Conservation (phyloP, 92 coral and sea anemone genomes). For the Zoanthus solanderi region DNA sequence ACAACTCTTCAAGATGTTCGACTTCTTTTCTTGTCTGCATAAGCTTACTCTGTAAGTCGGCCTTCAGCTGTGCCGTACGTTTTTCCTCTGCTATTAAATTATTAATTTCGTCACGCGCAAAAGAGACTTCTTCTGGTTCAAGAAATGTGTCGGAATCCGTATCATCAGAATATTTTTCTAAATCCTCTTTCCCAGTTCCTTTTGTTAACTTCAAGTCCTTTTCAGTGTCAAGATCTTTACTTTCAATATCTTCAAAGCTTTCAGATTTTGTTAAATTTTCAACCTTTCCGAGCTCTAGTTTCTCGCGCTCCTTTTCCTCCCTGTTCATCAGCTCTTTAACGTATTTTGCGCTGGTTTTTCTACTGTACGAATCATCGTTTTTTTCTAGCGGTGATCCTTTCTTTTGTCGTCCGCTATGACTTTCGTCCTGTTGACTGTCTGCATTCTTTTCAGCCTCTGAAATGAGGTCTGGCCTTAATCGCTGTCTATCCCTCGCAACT, state of each 20-base stretch:
- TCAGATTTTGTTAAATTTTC: conserved; percentile 51
- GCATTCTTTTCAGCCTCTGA: conserved; percentile 21
- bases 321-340: conserved; percentile 33
- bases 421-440: conserved; percentile 1
- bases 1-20: conserved; percentile 81
- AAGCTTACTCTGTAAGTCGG: conserved; percentile 77
- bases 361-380: conserved; percentile 23
- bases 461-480: not conserved
- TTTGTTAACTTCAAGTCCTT: conserved; percentile 35
- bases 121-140: conserved; percentile 87
- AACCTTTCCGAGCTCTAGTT: conserved; percentile 11
- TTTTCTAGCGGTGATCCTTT: conserved; percentile 46
- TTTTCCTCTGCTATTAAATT: conserved; percentile 82
- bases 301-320: conserved; percentile 43
- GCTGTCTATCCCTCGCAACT: conserved; percentile 5
- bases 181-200: conserved; percentile 20
- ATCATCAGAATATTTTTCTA: not conserved
- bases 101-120: conserved; percentile 87
- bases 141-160: conserved; percentile 43
- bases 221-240: conserved; percentile 83
- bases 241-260: conserved; percentile 80
- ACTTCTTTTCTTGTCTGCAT: conserved; percentile 85
- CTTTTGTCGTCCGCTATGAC: conserved; percentile 18
- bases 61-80: conserved; percentile 73
- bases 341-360: conserved; percentile 33